Evolutionary conservation across 2,888 invertebrate species (phyloP), one percentile per base, ranked within the genome.

Genomic region (Teleogryllus oceanicus): DNA sequence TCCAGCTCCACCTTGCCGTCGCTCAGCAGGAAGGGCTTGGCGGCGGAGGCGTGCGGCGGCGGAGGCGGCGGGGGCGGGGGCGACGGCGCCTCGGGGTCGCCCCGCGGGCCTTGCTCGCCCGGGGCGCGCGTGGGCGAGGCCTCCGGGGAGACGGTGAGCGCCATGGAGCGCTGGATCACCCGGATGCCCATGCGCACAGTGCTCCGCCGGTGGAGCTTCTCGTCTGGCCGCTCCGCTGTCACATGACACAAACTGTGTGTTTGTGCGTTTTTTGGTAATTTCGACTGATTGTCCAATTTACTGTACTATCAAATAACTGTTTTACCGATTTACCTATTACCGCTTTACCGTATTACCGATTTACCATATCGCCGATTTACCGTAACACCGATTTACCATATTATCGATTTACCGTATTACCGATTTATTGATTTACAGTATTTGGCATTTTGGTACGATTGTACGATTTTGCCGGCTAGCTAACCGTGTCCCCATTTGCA

Each of bases 151-250:
- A 51, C 80, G 77, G 78, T 77, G 75, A 49, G 75, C 86, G 86
- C 80, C 37, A 37, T 37, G 78, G 86, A 88, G 84, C 90, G 92
- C 85, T 95, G 95, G 49, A 95, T 91, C 80, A 96, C 94, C 11
- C 95, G 89, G 81, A 96, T 94, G 50, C 95, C 94, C 94, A 96
- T 95, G 81, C 94, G 91, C 21, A 96, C 94, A 1, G 93, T 93
- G 82, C 93, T 92, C 79, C 94, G 91, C 24, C 94, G 90, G 81
- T 94, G 93, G 76, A 94, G 90, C 86, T 94, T 94, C 85, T 96
- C 95, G 84, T 96, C 95, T 0, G 93, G 91, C 83, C 93, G 90
- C 82, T 95, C 94, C n/a, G 94, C 96, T 96, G 87, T 50, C 87
- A 86, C 82, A 83, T 82, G 81, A 80, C 76, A 78, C 82, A 78